Evolutionary conservation across 2,113 vertebrate species (phyloP).

Genomic region (Phycodurus eques): DNA sequence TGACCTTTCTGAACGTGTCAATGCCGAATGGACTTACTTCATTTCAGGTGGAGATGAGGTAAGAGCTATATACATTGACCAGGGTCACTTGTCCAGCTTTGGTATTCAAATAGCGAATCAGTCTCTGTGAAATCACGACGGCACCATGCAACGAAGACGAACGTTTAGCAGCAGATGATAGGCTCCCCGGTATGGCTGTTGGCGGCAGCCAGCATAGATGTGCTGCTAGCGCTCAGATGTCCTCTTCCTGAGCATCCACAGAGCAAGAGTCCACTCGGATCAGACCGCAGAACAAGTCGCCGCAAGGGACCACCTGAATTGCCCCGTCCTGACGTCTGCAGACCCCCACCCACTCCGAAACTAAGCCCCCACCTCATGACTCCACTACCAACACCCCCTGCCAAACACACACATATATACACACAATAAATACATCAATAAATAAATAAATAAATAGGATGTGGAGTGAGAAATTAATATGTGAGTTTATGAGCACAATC

Average conservation of each 20-base stretch:
- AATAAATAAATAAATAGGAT: conserved; percentile 15
- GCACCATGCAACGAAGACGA: conserved; percentile 48
- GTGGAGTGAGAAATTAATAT: conserved; percentile 53
- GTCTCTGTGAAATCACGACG: conserved; percentile 16
- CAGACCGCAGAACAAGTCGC: conserved; percentile 39
- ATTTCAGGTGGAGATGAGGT: conserved; percentile 63
- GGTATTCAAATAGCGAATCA: conserved; percentile 39
- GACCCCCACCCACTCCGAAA: background rate
- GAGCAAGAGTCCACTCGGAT: conserved; percentile 34
- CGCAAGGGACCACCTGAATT: conserved; percentile 51
- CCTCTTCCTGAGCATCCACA: conserved; percentile 49
- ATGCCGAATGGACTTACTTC: conserved; percentile 59
- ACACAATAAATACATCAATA: background rate
- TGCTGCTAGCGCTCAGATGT: conserved; percentile 44
- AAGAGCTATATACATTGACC: conserved; percentile 57
- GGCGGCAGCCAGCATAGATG: conserved; percentile 24
- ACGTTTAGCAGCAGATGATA: conserved; percentile 30
- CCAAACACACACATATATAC: conserved; percentile 3
- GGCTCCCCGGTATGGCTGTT: conserved; percentile 19
- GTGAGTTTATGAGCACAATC: conserved; percentile 59
- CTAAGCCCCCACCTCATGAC: conserved; percentile 41
- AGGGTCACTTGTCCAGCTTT: conserved; percentile 53
- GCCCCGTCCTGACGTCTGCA: conserved; percentile 53
- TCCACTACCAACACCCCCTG: conserved; percentile 14
- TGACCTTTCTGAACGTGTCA: background rate